A percentile compares a stretch with the other conserved stretches of the same genome.
These are phyloP conservation scores for Drosophila kuntzei DNA, from an alignment of 2,888 invertebrate species.

Conservation along the genomic window DNA sequence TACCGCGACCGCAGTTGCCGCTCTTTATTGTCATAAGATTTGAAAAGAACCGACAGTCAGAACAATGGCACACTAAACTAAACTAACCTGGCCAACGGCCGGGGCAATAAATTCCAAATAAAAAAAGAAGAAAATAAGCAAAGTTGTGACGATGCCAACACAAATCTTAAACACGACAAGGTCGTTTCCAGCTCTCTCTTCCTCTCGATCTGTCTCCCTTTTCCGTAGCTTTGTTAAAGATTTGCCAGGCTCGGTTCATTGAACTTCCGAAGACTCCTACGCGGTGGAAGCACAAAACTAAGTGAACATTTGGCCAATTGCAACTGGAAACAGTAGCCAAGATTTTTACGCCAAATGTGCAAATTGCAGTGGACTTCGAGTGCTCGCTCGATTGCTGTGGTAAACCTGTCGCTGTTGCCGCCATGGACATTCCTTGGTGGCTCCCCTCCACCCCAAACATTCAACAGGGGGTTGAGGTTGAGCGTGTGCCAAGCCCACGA, in stretches of 20 bases:
- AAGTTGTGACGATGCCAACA: constrained; percentile 46
- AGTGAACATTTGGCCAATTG: constrained; percentile 54
- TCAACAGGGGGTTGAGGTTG: constrained; percentile 45
- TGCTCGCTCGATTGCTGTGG: constrained; percentile 17
- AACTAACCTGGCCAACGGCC: constrained; percentile 40
- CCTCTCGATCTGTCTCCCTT: not conserved
- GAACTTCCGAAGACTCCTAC: constrained; percentile 68
- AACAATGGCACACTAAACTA: constrained; percentile 81
- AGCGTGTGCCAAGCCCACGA: constrained; percentile 78
- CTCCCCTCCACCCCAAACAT: constrained; percentile 33
- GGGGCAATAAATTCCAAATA: constrained; percentile 66
- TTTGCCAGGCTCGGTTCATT: constrained; percentile 55
- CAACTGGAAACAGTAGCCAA: constrained; percentile 70
- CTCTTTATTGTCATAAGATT: constrained; percentile 77
- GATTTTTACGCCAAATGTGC: constrained; percentile 63
- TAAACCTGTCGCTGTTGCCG: constrained; percentile 69
- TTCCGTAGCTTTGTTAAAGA: constrained; percentile 1
- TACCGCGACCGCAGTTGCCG: constrained; percentile 49
- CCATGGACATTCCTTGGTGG: constrained; percentile 68
- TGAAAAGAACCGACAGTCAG: constrained; percentile 66
- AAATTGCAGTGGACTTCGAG: constrained; percentile 57
- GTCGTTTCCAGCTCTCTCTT: constrained; percentile 49
- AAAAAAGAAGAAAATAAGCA: constrained; percentile 45
- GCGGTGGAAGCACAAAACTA: constrained; percentile 27
- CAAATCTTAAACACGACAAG: constrained; percentile 59